phyloP scores from a whole-genome alignment of 2,797 vertebrate genomes.

The Orestias chungarensis region DNA sequence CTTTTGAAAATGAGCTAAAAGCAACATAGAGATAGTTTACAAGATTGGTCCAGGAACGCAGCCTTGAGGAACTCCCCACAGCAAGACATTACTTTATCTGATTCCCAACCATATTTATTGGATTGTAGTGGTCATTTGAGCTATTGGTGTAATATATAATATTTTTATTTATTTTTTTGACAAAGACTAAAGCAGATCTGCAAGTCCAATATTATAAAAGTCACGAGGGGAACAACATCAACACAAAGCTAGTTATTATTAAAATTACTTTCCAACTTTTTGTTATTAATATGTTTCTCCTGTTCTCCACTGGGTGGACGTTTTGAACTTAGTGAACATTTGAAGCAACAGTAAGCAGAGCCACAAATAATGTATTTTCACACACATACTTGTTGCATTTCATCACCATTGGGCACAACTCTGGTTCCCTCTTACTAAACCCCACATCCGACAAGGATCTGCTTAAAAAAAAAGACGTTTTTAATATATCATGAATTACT shows the following conservation, averaged over 20 bases:
- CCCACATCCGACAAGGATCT: not conserved
- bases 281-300: slow-evolving; percentile 51
- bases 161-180: not conserved
- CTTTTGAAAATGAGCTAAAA: too few species aligned
- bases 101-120: slow-evolving; percentile 42
- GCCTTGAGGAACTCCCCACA: not conserved
- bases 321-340: slow-evolving; percentile 58
- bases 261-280: slow-evolving; percentile 39
- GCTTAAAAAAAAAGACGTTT: too few species aligned
- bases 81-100: slow-evolving; percentile 37
- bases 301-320: slow-evolving; percentile 59
- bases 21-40: too few species aligned
- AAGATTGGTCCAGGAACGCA: too few species aligned
- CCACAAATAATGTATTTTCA: slow-evolving; percentile 4
- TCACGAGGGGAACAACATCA: slow-evolving; percentile 8
- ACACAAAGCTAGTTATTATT: slow-evolving; percentile 64
- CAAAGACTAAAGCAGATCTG: slow-evolving; percentile 6
- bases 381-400: not conserved
- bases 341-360: slow-evolving; percentile 45
- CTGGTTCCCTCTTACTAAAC: not conserved
- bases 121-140: slow-evolving; percentile 28
- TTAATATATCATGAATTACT: too few species aligned
- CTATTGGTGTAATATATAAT: slow-evolving; percentile 16
- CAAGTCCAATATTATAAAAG: not conserved
- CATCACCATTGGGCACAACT: not conserved